Base-by-base conservation (phyloP, 92 coral and sea anemone genomes). In the Blastomussa wellsi region DNA sequence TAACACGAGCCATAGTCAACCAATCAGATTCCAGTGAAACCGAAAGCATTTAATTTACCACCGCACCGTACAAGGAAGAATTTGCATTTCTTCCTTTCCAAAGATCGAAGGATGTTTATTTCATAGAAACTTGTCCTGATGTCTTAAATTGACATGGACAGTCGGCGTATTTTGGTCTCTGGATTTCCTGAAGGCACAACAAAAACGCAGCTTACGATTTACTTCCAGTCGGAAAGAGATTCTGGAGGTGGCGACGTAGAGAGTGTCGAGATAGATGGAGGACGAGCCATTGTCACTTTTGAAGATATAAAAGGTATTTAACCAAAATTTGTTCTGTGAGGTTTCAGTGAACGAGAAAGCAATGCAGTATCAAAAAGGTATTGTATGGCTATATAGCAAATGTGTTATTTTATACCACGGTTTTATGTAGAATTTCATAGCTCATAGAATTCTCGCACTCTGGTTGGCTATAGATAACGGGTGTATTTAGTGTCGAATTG, bases 211-310 rank as follows among this genome's bases (percentile, higher is more conserved):
- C 83, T 95, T 22, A 76, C 68, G 38, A 82, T 77, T 20, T 93
- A 89, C 87, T 95, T 95, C 85, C 96, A 93, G 66, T 90, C 92
- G 37, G 67, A 48, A 26, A 86, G 91, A 78, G 91, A 92, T 52
- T 92, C 98, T 47, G 92, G 94, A 38, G 98, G 98, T 8, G 98
- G 98, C n/a, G 95, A 95, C 72, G 87, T 92, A 24, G 88, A 82
- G 33, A 52, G 41, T 15, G 82, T 92, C 81, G 77, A 84, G 28
- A 65, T 84, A 32, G 71, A 76, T 8, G 75, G 77, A 2, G 80
- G 88, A 53, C 53, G 36, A 47, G 87, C 87, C 59, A 0, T 38
- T 31, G 38, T 83, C 15, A 74, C 60, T 11, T 83, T 83, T 20
- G 80, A 59, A 28, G 87, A 83, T 11, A 33, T 33, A n/a, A 14